These are phyloP conservation scores for Alcis repandata DNA, from an alignment of 2,888 invertebrate genomes.

Conservation along the genomic window DNA sequence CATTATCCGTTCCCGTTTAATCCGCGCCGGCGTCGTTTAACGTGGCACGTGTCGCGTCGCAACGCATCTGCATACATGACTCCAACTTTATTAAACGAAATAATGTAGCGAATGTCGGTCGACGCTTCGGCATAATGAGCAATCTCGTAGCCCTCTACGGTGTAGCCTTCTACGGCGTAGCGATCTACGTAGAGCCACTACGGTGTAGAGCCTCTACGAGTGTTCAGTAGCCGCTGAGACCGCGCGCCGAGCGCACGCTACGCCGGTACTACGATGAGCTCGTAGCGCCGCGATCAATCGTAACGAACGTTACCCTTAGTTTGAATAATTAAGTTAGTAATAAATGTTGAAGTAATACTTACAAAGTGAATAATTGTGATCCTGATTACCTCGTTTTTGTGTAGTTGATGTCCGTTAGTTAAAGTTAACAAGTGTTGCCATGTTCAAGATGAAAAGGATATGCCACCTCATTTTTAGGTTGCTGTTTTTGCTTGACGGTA, in stretches of 20 bases:
- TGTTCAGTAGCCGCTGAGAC: slow-evolving; percentile 53
- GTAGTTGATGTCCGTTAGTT: slow-evolving; percentile 41
- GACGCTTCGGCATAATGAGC: slow-evolving; percentile 66
- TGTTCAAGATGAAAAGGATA: slow-evolving; percentile 81
- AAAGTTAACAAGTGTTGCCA: slow-evolving; percentile 52
- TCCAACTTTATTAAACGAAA: slow-evolving; percentile 58
- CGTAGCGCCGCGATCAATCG: slow-evolving; percentile 11
- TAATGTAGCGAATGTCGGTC: slow-evolving; percentile 67
- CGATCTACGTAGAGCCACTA: slow-evolving; percentile 44
- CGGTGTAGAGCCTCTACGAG: slow-evolving; percentile 49
- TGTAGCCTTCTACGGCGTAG: slow-evolving; percentile 44
- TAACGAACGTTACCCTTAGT: not conserved
- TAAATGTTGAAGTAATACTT: slow-evolving; percentile 4
- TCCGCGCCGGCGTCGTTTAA: slow-evolving; percentile 27
- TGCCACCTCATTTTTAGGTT: slow-evolving; percentile 77
- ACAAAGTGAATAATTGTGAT: slow-evolving; percentile 40
- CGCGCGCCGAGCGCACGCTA: slow-evolving; percentile 53
- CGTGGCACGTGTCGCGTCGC: slow-evolving; percentile 21
- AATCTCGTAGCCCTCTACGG: slow-evolving; percentile 60
- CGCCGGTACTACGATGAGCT: slow-evolving; percentile 35
- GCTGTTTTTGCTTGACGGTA: slow-evolving; percentile 79
- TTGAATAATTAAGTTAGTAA: not conserved
- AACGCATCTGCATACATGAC: slow-evolving; percentile 48
- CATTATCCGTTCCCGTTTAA: slow-evolving; percentile 26
- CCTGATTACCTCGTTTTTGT: slow-evolving; percentile 30